These are phyloP conservation scores for Elachura formosa DNA, from an alignment of 2,113 vertebrate species.

Conservation along the genomic window DNA sequence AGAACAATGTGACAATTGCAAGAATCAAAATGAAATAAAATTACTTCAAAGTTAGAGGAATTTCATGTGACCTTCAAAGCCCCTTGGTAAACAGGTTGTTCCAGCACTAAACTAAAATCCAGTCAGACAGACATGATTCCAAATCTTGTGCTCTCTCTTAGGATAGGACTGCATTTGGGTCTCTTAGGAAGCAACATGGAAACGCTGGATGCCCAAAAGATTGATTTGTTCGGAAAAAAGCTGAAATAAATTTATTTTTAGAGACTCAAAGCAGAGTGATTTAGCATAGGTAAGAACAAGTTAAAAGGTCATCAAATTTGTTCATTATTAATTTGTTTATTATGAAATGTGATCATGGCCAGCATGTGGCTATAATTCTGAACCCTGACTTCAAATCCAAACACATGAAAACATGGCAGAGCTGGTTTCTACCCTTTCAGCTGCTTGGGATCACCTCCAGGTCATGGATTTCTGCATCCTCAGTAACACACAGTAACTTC, in stretches of 20 bases:
- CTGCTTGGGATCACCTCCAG: not conserved
- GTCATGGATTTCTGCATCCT: not conserved
- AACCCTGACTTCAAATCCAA: not conserved
- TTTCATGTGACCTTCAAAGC: not conserved
- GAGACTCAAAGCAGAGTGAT: not conserved
- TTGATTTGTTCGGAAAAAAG: not conserved
- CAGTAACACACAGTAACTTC: not conserved
- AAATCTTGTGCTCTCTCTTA: not conserved
- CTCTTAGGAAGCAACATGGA: not conserved
- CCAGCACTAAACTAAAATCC: slow-evolving; percentile 8
- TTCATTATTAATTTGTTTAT: not conserved
- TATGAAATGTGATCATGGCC: not conserved
- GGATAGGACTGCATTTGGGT: not conserved
- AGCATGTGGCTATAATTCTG: not conserved
- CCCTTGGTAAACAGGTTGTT: not conserved
- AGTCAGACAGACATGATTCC: not conserved
- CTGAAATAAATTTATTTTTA: not conserved
- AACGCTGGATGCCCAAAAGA: not conserved
- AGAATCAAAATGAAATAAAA: not conserved
- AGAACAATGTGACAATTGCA: not conserved
- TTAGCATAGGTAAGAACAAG: not conserved
- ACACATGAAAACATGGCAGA: not conserved
- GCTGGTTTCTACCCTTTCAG: not conserved
- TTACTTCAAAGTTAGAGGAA: not conserved
- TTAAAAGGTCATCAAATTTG: not conserved